Conservation (phyloP, 2,113 vertebrate species). For the Eptesicus fuscus region DNA sequence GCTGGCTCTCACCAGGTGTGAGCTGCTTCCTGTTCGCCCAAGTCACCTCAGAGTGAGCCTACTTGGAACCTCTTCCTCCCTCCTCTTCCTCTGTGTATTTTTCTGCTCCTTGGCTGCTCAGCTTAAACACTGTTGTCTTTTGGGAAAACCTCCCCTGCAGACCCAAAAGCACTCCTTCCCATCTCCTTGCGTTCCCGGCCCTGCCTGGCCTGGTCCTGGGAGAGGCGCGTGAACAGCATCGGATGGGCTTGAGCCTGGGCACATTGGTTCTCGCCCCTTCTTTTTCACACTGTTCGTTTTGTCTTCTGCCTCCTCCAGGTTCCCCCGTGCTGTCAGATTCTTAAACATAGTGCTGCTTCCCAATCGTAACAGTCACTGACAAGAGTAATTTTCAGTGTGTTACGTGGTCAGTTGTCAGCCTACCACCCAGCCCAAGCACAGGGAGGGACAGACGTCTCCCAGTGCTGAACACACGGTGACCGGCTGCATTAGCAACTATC, state of each 20-base stretch:
- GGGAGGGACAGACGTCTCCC: neutral
- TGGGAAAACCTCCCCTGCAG: neutral
- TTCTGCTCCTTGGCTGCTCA: neutral
- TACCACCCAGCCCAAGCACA: neutral
- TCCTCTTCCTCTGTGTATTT: neutral
- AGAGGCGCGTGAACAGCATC: neutral
- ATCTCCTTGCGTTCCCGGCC: rapidly evolving
- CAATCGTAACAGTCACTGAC: neutral
- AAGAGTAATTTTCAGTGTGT: neutral
- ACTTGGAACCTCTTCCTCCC: neutral
- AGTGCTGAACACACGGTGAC: neutral
- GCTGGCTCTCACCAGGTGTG: neutral
- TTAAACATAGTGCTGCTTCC: neutral
- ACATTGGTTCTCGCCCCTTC: neutral
- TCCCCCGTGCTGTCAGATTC: neutral
- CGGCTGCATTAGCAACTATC: neutral
- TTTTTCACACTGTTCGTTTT: neutral
- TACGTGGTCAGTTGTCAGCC: neutral
- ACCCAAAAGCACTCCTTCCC: neutral
- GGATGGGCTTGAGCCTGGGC: neutral
- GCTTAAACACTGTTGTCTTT: neutral
- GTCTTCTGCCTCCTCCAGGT: neutral
- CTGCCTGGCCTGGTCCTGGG: neutral
- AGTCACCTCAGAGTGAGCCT: neutral
- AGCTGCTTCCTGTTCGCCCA: neutral